Conservation (phyloP, 2,888 invertebrate species). For the Sesia apiformis region DNA sequence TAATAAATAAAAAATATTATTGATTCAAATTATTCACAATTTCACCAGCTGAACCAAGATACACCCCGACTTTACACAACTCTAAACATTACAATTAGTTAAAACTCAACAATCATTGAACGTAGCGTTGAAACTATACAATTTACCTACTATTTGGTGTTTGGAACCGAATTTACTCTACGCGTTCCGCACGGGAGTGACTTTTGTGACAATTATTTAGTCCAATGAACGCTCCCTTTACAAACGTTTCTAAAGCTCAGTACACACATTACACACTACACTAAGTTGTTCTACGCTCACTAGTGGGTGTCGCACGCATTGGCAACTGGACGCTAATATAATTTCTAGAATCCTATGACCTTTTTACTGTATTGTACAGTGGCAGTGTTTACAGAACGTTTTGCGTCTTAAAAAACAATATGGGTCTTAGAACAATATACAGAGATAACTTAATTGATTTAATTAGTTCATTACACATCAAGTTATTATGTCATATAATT, state of each 20-base stretch:
- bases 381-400: background rate
- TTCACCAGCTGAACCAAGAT: background rate
- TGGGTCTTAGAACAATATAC: too few species aligned
- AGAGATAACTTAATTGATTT: too few species aligned
- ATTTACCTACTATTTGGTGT: background rate
- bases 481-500: too few species aligned
- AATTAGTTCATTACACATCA: too few species aligned
- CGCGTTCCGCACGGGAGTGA: background rate
- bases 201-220: background rate
- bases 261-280: constrained; percentile 37
- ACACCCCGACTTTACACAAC: background rate
- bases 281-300: constrained; percentile 55
- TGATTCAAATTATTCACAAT: background rate
- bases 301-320: constrained; percentile 15
- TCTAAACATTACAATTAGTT: background rate
- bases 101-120: constrained; percentile 5
- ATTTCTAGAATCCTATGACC: background rate
- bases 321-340: background rate
- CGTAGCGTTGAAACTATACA: background rate
- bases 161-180: background rate
- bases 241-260: constrained; percentile 54
- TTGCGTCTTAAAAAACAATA: too few species aligned
- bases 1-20: too few species aligned
- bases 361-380: background rate
- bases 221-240: background rate